Conservation (phyloP, 2,888 invertebrate species). For the Alcis repandata region DNA sequence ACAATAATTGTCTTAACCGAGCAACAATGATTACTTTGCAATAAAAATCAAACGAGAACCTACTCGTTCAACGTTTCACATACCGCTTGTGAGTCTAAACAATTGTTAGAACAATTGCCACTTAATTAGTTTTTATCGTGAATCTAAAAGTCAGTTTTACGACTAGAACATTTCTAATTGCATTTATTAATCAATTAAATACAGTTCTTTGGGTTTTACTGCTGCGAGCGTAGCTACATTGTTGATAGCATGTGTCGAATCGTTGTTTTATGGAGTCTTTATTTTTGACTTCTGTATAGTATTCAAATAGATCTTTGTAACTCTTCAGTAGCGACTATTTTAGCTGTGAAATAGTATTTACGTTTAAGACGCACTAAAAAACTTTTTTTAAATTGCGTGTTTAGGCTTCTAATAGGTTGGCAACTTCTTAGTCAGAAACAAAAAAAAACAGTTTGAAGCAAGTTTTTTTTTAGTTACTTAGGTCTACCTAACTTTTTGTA, state of each 20-base stretch:
- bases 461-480: too few relatives aligned
- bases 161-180: slow-evolving; percentile 59
- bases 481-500: too few relatives aligned
- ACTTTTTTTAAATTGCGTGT: too few relatives aligned
- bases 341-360: neutral
- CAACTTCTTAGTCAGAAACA: too few relatives aligned
- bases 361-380: too few relatives aligned
- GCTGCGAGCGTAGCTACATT: slow-evolving; percentile 38
- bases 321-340: neutral
- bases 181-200: slow-evolving; percentile 59
- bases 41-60: slow-evolving; percentile 25
- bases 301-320: neutral
- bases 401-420: too few relatives aligned
- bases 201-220: slow-evolving; percentile 49
- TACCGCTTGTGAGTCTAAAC: slow-evolving; percentile 47
- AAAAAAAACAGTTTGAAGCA: too few relatives aligned
- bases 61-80: slow-evolving; percentile 35
- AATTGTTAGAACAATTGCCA: slow-evolving; percentile 54
- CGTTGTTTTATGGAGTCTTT: slow-evolving; percentile 30
- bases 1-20: slow-evolving; percentile 11
- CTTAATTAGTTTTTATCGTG: slow-evolving; percentile 56
- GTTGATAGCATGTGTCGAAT: slow-evolving; percentile 42
- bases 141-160: slow-evolving; percentile 53
- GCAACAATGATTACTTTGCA: slow-evolving; percentile 29
- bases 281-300: slow-evolving; percentile 40